Evolutionary conservation across 2,797 vertebrate genomes (phyloP).

Genomic region (Miichthys miiuy): DNA sequence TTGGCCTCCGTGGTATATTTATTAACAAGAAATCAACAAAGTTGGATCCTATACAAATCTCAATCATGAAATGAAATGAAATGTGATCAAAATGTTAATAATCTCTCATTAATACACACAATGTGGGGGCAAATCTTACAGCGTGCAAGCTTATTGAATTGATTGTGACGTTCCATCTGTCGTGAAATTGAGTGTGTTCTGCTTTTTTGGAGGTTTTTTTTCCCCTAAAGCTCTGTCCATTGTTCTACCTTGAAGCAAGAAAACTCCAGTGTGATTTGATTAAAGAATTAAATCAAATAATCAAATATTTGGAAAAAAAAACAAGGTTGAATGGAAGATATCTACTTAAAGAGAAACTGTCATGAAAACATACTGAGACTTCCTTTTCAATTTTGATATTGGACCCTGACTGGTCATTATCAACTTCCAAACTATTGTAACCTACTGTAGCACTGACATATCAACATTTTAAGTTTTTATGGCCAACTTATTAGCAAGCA

Average conservation of each 20-base stretch:
- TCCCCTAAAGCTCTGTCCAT: not conserved
- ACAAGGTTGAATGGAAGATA: not conserved
- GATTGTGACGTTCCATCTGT: slow-evolving; percentile 13
- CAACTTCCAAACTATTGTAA: too few species aligned
- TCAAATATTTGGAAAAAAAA: not conserved
- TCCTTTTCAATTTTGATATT: not conserved
- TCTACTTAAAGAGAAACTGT: not conserved
- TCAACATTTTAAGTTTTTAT: too few species aligned
- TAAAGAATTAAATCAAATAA: not conserved
- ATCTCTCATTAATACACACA: slow-evolving; percentile 19
- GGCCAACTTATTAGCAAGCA: too few species aligned
- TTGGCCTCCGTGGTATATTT: slow-evolving; percentile 21
- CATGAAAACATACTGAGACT: not conserved
- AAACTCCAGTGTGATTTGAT: not conserved
- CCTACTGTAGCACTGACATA: too few species aligned
- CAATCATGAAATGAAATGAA: slow-evolving; percentile 27
- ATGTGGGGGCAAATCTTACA: slow-evolving; percentile 15
- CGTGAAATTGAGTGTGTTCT: not conserved
- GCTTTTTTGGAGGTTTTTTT: not conserved
- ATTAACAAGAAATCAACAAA: slow-evolving; percentile 30
- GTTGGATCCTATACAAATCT: slow-evolving; percentile 22
- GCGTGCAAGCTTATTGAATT: not conserved
- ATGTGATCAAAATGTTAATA: slow-evolving; percentile 29
- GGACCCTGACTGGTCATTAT: too few species aligned
- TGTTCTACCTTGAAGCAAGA: not conserved